Base-by-base conservation (phyloP, 2,113 vertebrate species). In the Strix aluco region DNA sequence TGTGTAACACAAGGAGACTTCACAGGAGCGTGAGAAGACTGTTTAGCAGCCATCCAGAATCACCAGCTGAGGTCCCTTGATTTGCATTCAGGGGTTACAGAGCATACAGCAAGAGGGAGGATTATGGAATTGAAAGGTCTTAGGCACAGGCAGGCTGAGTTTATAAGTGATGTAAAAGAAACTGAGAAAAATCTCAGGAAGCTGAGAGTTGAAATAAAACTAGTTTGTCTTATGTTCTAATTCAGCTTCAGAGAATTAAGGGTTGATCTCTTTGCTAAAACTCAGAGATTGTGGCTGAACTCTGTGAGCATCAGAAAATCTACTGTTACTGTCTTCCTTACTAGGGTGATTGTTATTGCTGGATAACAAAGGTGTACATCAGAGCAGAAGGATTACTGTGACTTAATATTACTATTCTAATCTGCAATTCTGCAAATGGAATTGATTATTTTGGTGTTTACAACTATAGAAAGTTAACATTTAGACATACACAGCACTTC, bases 61-160 rank as follows among this genome's bases (percentile, higher is more conserved):
- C 84, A 94, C 75, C 54, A 88, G 65, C 54, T 90, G 84, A 94
- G 84, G 91, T 88, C 22, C 44, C 52, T 67, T 54, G 25, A 94
- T 97, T 96, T 97, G 80, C 92, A 93, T 94, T 88, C 73, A 80
- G 62, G 94, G 57, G 84, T 96, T 89, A 95, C 47, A 83, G 32
- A 92, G 19, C 69, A 87, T 51, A 47, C 22, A 86, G 61, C 63
- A 84, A 52, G 89, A 83, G 19, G 91, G 44, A 93, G 66, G 81
- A 96, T 96, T 96, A 90, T 63, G 79, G 93, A 93, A 93, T 29
- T 91, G 78, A 95, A 94, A 94, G 87, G 77, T 92, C 36, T 94
- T 91, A 90, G 77, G 38, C 12, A 38, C 21, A 70, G 46, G 38
- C 77, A 84, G 69, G 34, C n/a, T 90, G 77, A 78, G 65, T 79